Base-by-base conservation (phyloP, 2,113 vertebrate species). In the Crotalus horridus region DNA sequence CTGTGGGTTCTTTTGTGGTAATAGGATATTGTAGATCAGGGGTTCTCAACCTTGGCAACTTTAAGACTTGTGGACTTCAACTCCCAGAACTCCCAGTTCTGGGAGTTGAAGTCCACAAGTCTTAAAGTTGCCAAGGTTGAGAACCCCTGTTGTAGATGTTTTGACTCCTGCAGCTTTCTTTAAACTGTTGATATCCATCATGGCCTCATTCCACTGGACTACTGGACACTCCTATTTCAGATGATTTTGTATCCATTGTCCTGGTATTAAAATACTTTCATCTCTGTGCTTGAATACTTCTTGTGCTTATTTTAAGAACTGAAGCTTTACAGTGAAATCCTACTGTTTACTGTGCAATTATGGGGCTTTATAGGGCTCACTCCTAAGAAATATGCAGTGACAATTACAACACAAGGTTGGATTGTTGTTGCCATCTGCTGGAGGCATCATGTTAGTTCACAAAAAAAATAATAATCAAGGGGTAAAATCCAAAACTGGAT, bases 341-440 rank as follows among this genome's bases (percentile, higher is more conserved):
- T 23, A n/a, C 17, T 24, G 51, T 51, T 88, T 88, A 89, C 4
- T 89, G 24, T 43, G 55, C 43, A 48, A 5, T 58, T 85, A 12
- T 48, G 11, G 24, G 29, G 11, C 61, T 85, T 43, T 56, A 54
- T 53, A n/a, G 29, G 56, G 21, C 39, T 88, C 55, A 56, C 54
- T 89, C 54, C 26, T 15, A 92, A 43, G 6, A 92, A 43, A 58
- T 48, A 15, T 20, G 55, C 64, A 92, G 87, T 26, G 56, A 58
- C 46, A 48, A 58, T 74, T 53, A 53, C 20, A n/a, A 51, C 43
- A 21, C 53, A 58, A n/a, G 23, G n/a, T 74, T 90, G 85, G 33
- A 85, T 85, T 90, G 85, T 54, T 92, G 51, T 64, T 91, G 91
- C 93, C 93, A 92, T 85, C 93, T 94, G 85, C 89, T 94, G 93